Conservation (phyloP, 2,113 vertebrate species). For the Monarcha castaneiventris region DNA sequence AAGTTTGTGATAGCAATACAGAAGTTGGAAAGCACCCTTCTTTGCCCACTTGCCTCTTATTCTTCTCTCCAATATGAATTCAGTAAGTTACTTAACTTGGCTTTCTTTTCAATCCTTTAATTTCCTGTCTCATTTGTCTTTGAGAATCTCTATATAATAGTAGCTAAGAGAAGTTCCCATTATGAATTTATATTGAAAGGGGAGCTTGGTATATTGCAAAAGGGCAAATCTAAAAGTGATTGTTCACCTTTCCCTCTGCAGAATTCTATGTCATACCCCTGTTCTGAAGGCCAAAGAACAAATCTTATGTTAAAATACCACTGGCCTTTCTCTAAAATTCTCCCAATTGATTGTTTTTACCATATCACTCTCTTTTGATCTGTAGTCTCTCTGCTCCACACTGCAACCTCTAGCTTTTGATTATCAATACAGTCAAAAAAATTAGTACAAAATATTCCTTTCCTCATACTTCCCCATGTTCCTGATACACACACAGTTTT, state of each 20-base stretch:
- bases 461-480: background rate
- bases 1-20: background rate
- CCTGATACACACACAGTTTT: background rate
- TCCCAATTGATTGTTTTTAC: background rate
- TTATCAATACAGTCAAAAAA: background rate
- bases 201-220: background rate
- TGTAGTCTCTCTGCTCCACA: background rate
- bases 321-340: background rate
- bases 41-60: background rate
- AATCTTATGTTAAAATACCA: background rate
- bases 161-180: background rate
- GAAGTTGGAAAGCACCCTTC: background rate
- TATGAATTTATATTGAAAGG: background rate
- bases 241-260: background rate
- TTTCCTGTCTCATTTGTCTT: constrained; percentile 55
- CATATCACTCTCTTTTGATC: background rate
- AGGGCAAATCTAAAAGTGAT: background rate
- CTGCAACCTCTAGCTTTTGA: background rate
- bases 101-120: constrained; percentile 32
- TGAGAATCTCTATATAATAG: constrained; percentile 25
- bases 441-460: background rate
- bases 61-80: constrained; percentile 10
- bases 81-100: background rate
- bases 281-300: background rate
- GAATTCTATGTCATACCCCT: background rate